Evolutionary conservation across 30 jellyfish, hydroid and myxozoan genomes (phyloP), one percentile per base, ranked within the genome.

Genomic region (Phacellophora camtschatica): DNA sequence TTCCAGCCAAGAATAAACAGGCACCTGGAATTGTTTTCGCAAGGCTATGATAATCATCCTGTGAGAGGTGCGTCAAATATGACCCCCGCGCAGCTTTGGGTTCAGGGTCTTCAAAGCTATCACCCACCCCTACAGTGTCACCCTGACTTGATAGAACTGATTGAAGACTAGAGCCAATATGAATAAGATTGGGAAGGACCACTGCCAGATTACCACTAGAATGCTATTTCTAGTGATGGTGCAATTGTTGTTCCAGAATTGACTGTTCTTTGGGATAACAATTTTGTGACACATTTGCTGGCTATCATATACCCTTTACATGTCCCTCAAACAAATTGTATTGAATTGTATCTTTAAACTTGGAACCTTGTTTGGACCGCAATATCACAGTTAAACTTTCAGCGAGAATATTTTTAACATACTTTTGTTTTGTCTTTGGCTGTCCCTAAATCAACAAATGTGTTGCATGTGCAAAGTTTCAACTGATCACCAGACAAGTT

Each of bases 121-220:
- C 4, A 33, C 2, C 82, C 66, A 22, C 49, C 13, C 18, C 3
- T n/a, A 4, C 20, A 35, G 8, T 41, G 18, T 2, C 39, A n/a
- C n/a, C n/a, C n/a, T n/a, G n/a, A n/a, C n/a, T n/a, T n/a, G n/a
- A n/a, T 33, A 2, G 20, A 4, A 19, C 11, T 27, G 7, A 7
- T 25, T n/a, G 82, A 42, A 2, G 25, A 18, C 43, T 29, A 23
- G 20, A 46, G 43, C 82, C n/a, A 41, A 42, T 42, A 5, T 42
- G 82, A 67, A 2, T 36, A 18, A 4, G 70, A 67, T 28, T 67
- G 82, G 82, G 27, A 67, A 12, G 82, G 82, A 2, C 82, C 82
- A 31, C 70, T 57, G 25, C 25, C 72, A 57, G 72, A 57, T 6
- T 23, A 20, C 30, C n/a, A n/a, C n/a, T n/a, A n/a, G n/a, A n/a